Evolutionary conservation across 2,888 invertebrate genomes (phyloP), one percentile per base, ranked within the genome.

Genomic region (Drosophila nr. medialis): DNA sequence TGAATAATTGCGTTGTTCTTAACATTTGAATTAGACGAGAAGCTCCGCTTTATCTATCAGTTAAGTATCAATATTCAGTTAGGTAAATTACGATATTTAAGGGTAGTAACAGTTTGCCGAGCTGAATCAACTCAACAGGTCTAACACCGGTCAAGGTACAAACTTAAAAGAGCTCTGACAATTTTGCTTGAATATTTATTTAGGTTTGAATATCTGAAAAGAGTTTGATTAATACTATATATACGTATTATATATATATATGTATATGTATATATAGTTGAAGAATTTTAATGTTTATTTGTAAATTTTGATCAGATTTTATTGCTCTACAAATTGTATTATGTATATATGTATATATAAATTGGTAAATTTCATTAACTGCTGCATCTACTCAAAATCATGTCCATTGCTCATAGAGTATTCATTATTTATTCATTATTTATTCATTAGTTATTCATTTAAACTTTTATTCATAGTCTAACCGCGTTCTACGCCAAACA

Each of bases 401-500:
- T 21, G 42, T 1, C 15, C 24, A 45, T 15, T 45, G 21, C 21
- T 13, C 21, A 6, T 6, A 6, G 6, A 0, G 11, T 13, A 42
- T 13, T 40, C 10, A 40, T 5, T 32, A 15, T 36, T 36, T 36
- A 36, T 21, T 21, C 5, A 10, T 7, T 15, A 13, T 7, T 0
- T 45, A 45, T 21, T 21, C 7, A 15, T 15, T 45, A 15, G 7
- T 2, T 13, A 13, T 21, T n/a, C n/a, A 13, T 45, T 13, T 13
- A 0, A 45, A 4, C 13, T 15, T 45, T 8, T 21, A 21, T 15
- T 21, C 21, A 21, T 45, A 45, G 7, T 21, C 15, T 15, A 45
- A 61, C 30, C 81, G 81, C 81, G 82, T 80, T 81, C 76, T 82
- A 82, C 80, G 81, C 81, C 80, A 50, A 18, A 48, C 45, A 21